A percentile compares a stretch with the other conserved stretches of the same genome.
phyloP scores from a whole-genome alignment of 2,797 vertebrate species.

The Cuculus canorus region DNA sequence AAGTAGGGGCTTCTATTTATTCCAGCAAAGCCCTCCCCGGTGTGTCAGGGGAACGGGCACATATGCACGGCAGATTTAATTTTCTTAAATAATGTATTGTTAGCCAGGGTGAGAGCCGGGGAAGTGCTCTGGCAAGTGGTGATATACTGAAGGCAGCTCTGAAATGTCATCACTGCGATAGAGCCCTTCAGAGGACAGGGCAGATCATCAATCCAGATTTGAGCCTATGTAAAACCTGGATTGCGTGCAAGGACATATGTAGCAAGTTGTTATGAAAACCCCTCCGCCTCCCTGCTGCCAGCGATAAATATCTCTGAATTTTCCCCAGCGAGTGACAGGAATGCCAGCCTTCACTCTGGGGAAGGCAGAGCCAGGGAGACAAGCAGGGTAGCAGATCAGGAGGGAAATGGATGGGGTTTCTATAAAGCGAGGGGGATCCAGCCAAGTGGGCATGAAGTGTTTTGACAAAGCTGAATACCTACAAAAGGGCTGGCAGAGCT shows the following conservation, averaged over 20 bases:
- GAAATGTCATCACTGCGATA: background rate
- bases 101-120: background rate
- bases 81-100: background rate
- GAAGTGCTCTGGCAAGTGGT: background rate
- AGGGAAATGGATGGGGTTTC: background rate
- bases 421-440: background rate
- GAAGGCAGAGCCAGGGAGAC: background rate
- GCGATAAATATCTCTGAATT: background rate
- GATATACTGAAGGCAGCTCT: background rate
- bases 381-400: background rate
- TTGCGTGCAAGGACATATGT: background rate
- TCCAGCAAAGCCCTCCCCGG: background rate
- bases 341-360: background rate
- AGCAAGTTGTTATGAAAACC: background rate
- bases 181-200: background rate
- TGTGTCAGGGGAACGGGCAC: background rate
- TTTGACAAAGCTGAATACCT: background rate
- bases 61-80: background rate
- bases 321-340: fast-evolving
- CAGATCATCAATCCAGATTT: background rate
- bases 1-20: background rate
- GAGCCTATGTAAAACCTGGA: background rate
- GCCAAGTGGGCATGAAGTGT: background rate
- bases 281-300: background rate
- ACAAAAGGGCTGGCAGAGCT: background rate